Conservation (phyloP, 2,113 vertebrate species). For the Neogale vison region DNA sequence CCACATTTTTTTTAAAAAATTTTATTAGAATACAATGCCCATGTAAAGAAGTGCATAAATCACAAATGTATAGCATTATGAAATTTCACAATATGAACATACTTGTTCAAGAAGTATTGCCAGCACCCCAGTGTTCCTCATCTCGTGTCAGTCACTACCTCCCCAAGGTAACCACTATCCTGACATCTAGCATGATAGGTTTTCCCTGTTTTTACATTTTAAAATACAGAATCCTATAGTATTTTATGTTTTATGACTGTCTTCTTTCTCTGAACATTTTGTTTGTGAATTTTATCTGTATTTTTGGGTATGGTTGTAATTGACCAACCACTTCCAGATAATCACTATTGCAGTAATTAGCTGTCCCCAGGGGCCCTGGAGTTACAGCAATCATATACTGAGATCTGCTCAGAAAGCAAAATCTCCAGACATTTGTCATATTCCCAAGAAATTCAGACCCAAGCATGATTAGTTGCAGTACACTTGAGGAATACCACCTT, state of each 20-base stretch:
- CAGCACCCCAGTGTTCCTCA: neutral
- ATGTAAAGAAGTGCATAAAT: neutral
- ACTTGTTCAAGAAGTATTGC: neutral
- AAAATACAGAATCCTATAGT: neutral
- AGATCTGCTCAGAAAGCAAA: constrained; percentile 9
- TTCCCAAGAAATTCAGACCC: neutral
- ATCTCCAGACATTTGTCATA: neutral
- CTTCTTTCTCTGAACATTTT: neutral
- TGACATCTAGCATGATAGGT: neutral
- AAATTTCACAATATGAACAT: neutral
- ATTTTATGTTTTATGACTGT: neutral
- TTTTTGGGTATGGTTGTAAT: neutral
- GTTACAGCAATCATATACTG: neutral
- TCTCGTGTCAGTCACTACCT: neutral
- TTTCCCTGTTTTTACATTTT: neutral
- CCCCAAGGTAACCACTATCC: neutral
- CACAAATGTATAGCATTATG: neutral
- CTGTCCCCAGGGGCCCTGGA: neutral
- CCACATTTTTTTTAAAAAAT: neutral
- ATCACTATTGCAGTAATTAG: neutral
- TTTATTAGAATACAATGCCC: neutral
- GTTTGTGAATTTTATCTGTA: neutral
- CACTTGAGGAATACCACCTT: neutral
- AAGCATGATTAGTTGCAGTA: neutral
- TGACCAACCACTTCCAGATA: neutral